phyloP scores from a whole-genome alignment of 2,888 invertebrate genomes.

The Polydrusus tereticollis region DNA sequence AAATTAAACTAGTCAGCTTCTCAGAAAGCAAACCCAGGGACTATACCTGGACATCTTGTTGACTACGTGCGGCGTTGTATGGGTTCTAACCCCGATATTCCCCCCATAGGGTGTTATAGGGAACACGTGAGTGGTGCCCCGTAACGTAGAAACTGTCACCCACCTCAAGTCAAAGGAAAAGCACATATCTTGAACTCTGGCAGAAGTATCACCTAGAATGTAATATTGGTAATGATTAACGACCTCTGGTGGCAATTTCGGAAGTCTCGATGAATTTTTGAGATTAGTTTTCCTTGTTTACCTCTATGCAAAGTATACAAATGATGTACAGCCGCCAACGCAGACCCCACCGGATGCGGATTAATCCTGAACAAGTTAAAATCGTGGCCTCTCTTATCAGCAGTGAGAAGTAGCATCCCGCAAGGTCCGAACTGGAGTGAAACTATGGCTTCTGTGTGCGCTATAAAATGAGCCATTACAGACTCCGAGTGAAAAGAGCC shows the following conservation, averaged over 20 bases:
- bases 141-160: slow-evolving; percentile 94
- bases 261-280: no score
- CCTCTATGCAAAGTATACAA: slow-evolving; percentile 92
- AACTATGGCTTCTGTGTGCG: slow-evolving; percentile 90
- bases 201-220: slow-evolving; percentile 84
- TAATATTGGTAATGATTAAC: no score
- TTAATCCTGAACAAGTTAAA: slow-evolving; percentile 96
- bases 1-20: not conserved
- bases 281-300: slow-evolving; percentile 1
- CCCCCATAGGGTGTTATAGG: slow-evolving; percentile 98
- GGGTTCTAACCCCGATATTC: slow-evolving; percentile 90
- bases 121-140: slow-evolving; percentile 98
- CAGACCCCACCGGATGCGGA: slow-evolving; percentile 86
- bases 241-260: no score
- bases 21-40: not conserved
- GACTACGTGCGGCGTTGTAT: slow-evolving; percentile 93
- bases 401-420: slow-evolving; percentile 90
- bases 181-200: slow-evolving; percentile 93
- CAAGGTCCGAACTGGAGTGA: slow-evolving; percentile 92
- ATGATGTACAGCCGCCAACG: slow-evolving; percentile 92
- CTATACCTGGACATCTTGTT: slow-evolving; percentile 81
- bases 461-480: slow-evolving; percentile 88
- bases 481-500: slow-evolving; percentile 73
- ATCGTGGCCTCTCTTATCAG: slow-evolving; percentile 92
- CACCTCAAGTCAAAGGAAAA: slow-evolving; percentile 95